phyloP scores from a whole-genome alignment of 2,113 vertebrate genomes.

The Vidua chalybeata region DNA sequence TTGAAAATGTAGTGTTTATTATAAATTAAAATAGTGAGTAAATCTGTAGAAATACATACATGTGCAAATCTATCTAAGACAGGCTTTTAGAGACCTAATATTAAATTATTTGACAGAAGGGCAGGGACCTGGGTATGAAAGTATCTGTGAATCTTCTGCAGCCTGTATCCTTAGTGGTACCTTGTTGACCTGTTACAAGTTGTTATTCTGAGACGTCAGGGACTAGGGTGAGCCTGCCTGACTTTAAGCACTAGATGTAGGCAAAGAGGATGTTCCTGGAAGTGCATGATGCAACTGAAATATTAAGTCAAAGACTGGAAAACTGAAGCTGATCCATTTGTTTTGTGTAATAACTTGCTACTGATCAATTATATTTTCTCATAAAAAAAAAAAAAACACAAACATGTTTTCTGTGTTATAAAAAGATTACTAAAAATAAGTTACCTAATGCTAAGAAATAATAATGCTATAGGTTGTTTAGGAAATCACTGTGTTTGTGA shows the following conservation, averaged over 20 bases:
- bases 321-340: neutral
- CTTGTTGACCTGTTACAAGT: neutral
- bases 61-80: neutral
- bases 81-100: neutral
- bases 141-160: neutral
- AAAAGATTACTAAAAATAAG: neutral
- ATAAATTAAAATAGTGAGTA: neutral
- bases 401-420: neutral
- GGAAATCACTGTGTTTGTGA: neutral
- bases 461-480: neutral
- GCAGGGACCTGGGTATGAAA: neutral
- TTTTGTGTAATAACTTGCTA: neutral
- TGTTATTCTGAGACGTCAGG: neutral
- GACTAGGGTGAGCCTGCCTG: neutral
- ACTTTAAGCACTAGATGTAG: neutral
- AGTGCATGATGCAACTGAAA: neutral
- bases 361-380: neutral
- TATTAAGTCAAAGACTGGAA: neutral
- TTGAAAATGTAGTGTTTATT: neutral
- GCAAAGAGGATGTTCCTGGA: neutral
- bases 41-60: neutral
- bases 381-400: neutral
- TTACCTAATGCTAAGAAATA: neutral
- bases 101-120: neutral
- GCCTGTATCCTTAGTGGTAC: neutral